Evolutionary conservation across 2,797 vertebrate species (phyloP).

Genomic region (Sarcoramphus papa): DNA sequence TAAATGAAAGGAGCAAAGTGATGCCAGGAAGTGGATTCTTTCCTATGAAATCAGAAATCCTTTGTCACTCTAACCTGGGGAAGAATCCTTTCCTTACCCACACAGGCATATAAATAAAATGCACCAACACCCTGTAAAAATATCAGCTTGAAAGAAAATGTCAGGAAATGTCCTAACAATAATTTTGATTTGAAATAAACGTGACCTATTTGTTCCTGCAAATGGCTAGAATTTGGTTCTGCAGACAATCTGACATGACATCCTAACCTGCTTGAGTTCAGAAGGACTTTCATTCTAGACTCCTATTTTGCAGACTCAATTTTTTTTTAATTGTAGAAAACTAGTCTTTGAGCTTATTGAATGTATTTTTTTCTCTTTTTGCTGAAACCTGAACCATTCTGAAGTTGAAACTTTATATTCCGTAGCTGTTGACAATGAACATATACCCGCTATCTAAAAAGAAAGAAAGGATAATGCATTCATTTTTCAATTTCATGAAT

Average conservation of each 20-base stretch:
- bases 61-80: not conserved
- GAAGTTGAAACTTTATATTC: not conserved
- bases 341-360: not conserved
- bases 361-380: not conserved
- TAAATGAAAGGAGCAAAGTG: not conserved
- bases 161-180: not conserved
- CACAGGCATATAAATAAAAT: not conserved
- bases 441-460: not conserved
- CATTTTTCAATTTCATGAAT: not conserved
- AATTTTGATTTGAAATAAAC: not conserved
- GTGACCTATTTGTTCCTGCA: not conserved
- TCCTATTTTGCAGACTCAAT: not conserved
- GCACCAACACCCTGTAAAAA: not conserved
- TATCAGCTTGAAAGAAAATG: not conserved
- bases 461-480: not conserved
- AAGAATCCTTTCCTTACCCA: not conserved
- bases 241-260: not conserved
- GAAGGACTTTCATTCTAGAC: not conserved
- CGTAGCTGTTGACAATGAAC: not conserved
- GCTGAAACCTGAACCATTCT: not conserved
- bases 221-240: not conserved
- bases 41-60: not conserved
- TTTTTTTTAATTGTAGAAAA: not conserved
- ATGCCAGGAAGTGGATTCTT: not conserved
- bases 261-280: not conserved